Conservation (phyloP, 2,888 invertebrate species). For the Gandaritis pyraliata region DNA sequence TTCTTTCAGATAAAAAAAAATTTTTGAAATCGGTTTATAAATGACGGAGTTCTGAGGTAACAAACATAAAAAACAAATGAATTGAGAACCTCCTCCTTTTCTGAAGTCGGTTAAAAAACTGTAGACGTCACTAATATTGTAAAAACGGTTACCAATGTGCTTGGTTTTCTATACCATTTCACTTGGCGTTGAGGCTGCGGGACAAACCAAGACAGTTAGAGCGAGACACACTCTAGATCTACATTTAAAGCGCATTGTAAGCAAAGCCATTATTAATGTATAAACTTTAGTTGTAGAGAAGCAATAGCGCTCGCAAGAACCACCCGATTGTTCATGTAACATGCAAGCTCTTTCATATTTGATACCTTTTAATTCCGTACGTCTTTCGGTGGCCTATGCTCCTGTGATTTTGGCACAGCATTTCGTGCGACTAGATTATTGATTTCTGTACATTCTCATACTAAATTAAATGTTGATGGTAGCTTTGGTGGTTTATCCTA, state of each 20-base stretch:
- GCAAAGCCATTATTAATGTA: slow-evolving; percentile 84
- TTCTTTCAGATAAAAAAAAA: too few species aligned
- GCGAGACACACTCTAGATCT: slow-evolving; percentile 71
- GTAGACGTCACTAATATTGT: too few species aligned
- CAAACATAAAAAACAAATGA: too few species aligned
- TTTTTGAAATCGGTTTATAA: too few species aligned
- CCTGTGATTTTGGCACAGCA: slow-evolving; percentile 12
- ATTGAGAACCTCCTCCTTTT: too few species aligned
- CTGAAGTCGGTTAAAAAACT: too few species aligned
- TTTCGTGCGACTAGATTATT: neutral
- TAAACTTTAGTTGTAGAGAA: slow-evolving; percentile 82
- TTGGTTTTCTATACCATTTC: too few species aligned
- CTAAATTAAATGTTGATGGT: neutral
- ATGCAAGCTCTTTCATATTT: slow-evolving; percentile 81
- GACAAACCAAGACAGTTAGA: slow-evolving; percentile 56
- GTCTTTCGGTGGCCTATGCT: slow-evolving; percentile 68
- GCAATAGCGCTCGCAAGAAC: slow-evolving; percentile 66
- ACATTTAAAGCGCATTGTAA: slow-evolving; percentile 85
- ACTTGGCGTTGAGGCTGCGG: too few species aligned
- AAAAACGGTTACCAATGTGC: too few species aligned
- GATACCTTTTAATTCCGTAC: slow-evolving; percentile 81
- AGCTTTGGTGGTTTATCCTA: too few species aligned
- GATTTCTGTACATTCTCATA: neutral
- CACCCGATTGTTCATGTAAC: slow-evolving; percentile 77
- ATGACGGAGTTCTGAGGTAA: too few species aligned